A percentile compares a stretch with the other conserved stretches of the same genome.
Evolutionary conservation across 2,797 vertebrate species (phyloP).

Genomic region (Darevskia nairensis): DNA sequence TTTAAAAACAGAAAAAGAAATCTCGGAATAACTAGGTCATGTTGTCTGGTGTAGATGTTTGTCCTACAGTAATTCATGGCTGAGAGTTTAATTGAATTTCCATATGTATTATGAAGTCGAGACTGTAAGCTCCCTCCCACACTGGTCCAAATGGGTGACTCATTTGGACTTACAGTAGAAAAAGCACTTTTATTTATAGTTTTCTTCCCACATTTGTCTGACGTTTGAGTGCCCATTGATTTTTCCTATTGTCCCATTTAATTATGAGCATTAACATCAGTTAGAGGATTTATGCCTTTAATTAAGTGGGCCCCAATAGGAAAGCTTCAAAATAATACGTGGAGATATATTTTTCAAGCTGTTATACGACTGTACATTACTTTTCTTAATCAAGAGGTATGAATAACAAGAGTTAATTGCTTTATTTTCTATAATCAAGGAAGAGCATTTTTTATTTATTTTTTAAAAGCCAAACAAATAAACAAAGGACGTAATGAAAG

Average conservation of each 20-base stretch:
- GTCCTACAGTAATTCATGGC: constrained; percentile 67
- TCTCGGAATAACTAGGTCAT: constrained; percentile 74
- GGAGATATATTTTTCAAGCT: constrained; percentile 55
- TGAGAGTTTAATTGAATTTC: constrained; percentile 80
- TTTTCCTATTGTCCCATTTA: constrained; percentile 73
- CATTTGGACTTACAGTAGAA: constrained; percentile 68
- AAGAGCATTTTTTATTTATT: background rate
- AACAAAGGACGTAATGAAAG: constrained; percentile 14
- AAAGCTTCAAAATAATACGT: constrained; percentile 61
- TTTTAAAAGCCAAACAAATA: constrained; percentile 3
- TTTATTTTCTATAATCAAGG: constrained; percentile 50
- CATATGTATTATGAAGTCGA: constrained; percentile 74
- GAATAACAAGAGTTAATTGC: constrained; percentile 41
- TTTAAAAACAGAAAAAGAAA: constrained; percentile 56
- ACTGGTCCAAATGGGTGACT: constrained; percentile 65
- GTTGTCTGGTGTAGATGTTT: constrained; percentile 73
- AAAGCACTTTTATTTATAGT: constrained; percentile 44
- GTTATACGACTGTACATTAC: constrained; percentile 57
- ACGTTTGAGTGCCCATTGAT: constrained; percentile 63
- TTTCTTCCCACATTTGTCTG: constrained; percentile 69
- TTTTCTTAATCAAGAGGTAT: constrained; percentile 52
- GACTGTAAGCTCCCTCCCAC: constrained; percentile 67
- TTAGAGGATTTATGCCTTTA: constrained; percentile 73
- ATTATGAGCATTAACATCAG: constrained; percentile 72
- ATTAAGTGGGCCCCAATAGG: constrained; percentile 68